phyloP scores from a whole-genome alignment of 2,797 vertebrate genomes.

The Aplochiton taeniatus region DNA sequence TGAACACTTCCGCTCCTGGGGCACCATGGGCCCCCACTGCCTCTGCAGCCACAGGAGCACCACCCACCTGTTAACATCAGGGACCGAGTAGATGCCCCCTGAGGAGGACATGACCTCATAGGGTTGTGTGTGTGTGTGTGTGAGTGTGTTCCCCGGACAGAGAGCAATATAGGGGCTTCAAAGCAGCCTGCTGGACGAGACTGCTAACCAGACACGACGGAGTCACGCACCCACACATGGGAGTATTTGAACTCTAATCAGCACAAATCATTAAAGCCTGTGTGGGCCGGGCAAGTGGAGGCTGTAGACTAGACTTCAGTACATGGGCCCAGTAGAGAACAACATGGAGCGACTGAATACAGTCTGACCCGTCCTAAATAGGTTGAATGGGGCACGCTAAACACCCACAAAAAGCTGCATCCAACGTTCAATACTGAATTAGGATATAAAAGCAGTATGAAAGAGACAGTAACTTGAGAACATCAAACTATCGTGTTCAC shows the following conservation, averaged over 20 bases:
- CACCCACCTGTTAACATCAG: conserved; percentile 1
- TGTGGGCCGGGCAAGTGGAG: conserved; percentile 1
- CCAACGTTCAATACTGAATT: neutral
- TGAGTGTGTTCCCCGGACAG: conserved; percentile 58
- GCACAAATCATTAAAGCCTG: conserved; percentile 35
- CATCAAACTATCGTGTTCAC: neutral
- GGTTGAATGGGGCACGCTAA: conserved; percentile 1
- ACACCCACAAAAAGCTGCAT: neutral
- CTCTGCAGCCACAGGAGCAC: neutral
- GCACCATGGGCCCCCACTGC: neutral
- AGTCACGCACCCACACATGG: conserved; percentile 45
- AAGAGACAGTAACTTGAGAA: conserved; percentile 1
- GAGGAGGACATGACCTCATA: conserved; percentile 78
- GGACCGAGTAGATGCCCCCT: conserved; percentile 32
- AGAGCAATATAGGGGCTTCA: conserved; percentile 61
- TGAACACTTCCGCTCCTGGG: too few species aligned
- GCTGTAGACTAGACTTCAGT: conserved; percentile 4
- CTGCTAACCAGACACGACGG: conserved; percentile 34
- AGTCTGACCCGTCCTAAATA: conserved; percentile 14
- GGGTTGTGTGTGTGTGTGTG: conserved; percentile 30
- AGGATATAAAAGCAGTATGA: neutral
- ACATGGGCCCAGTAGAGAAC: conserved; percentile 3
- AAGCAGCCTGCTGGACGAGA: conserved; percentile 63
- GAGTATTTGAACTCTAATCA: conserved; percentile 42
- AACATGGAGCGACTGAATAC: conserved; percentile 23